Conservation (phyloP, 2,797 vertebrate genomes). For the Naso thynnoides region DNA sequence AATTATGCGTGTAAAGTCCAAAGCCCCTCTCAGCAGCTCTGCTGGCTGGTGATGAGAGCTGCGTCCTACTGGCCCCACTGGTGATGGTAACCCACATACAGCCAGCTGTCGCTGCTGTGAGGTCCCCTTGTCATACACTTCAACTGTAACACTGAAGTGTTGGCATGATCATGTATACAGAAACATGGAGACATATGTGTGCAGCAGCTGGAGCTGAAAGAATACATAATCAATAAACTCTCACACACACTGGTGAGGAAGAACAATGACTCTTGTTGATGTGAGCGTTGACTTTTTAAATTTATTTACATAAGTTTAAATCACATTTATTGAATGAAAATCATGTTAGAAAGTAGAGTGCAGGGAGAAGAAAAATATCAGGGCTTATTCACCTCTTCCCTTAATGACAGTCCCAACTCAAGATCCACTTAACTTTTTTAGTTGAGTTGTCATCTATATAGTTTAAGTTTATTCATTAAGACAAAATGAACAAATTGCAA, state of each 20-base stretch:
- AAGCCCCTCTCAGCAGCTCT: conserved; percentile 63
- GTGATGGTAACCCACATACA: conserved; percentile 64
- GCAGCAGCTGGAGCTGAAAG: background rate
- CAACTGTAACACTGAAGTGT: conserved; percentile 41
- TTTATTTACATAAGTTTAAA: conserved; percentile 5
- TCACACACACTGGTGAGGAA: background rate
- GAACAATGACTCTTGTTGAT: background rate
- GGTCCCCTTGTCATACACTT: conserved; percentile 45
- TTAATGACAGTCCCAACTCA: background rate
- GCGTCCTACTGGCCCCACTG: conserved; percentile 54
- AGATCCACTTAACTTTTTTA: background rate
- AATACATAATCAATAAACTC: background rate
- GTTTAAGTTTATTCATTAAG: too few species aligned
- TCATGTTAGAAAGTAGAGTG: background rate
- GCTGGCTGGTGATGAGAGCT: conserved; percentile 74
- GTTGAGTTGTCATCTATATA: background rate
- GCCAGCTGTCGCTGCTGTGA: conserved; percentile 43
- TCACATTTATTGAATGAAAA: background rate
- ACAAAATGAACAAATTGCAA: background rate
- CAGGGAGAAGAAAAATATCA: background rate
- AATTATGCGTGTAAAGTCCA: conserved; percentile 82
- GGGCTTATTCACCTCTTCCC: too few species aligned
- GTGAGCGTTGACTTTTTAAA: background rate
- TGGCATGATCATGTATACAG: conserved; percentile 29
- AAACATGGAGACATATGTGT: conserved; percentile 16